Base-by-base conservation (phyloP, 2,888 invertebrate species). In the Phengaris alcon region DNA sequence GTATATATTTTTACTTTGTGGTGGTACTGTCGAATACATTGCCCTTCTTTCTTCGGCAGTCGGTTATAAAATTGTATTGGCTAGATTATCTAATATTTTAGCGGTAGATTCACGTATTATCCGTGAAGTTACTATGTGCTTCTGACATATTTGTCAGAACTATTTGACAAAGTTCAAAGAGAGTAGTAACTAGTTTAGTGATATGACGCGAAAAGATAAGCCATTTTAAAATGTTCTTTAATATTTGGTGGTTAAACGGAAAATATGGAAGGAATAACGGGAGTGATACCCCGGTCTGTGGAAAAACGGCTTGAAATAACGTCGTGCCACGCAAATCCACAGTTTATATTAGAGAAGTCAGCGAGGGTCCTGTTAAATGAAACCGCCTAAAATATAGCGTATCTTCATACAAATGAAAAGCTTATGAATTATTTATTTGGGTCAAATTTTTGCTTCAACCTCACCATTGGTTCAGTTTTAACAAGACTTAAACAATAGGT, bases 321-420 rank as follows among this genome's bases (percentile, higher is more conserved):
- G 48, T 48, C 48, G 8, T 6, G 6, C n/a, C 5, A 54, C 55
- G 6, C 15, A 15, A 7, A 57, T 9, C 57, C n/a, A 57, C 9
- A 51, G 6, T 22, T 57, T 35, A 22, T 64, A 64, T 64, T 54
- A 12, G 3, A 54, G 59, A 64, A 35, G 64, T 35, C 59, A 22
- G 35, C 7, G 35, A 44, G 7, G 35, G 64, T 35, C 12, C 64
- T 35, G 8, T 12, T 13, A 59, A 59, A 5, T 44, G 64, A 64
- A 64, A 64, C 44, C 44, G 13, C 13, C 64, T 6, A 35, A 64
- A 35, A 13, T 44, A 44, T 44, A 12, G 64, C 44, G 35, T 64
- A 64, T 64, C 64, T 64, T 64, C 64, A 64, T 64, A 64, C 64
- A 64, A 64, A 59, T 59, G 22, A 22, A 59, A 15, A 8, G 15